phyloP scores from a whole-genome alignment of 2,113 vertebrate species.

The Lichenostomus cassidix region DNA sequence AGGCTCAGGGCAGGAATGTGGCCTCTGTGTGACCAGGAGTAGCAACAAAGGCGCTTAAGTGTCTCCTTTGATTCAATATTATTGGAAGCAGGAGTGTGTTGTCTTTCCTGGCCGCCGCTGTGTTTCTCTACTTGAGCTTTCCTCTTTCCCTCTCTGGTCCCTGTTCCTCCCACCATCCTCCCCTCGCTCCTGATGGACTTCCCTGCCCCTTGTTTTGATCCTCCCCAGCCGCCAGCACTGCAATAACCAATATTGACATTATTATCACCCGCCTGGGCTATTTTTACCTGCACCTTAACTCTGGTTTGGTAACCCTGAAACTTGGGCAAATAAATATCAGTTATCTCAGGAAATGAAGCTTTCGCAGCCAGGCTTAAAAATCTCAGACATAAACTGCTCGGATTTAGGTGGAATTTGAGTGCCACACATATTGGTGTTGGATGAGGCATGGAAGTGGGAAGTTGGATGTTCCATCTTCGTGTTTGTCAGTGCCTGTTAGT shows the following conservation, averaged over 20 bases:
- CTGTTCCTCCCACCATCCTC: not conserved
- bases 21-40: not conserved
- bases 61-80: not conserved
- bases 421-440: not conserved
- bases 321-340: not conserved
- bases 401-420: not conserved
- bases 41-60: constrained; percentile 2
- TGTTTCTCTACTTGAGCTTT: not conserved
- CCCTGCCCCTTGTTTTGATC: not conserved
- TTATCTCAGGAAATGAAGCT: not conserved
- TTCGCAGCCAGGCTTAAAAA: not conserved
- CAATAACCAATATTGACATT: not conserved
- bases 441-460: not conserved
- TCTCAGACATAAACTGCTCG: rapidly evolving
- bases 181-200: not conserved
- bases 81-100: not conserved
- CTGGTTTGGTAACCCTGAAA: not conserved
- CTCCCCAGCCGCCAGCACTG: not conserved
- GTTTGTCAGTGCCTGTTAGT: not conserved
- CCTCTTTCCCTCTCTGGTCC: not conserved
- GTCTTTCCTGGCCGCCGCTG: not conserved
- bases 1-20: constrained; percentile 11
- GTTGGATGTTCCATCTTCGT: not conserved
- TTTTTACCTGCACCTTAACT: not conserved
- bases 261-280: not conserved